A percentile compares a stretch with the other conserved stretches of the same genome.
These are phyloP conservation scores for Anolis sagrei DNA, from an alignment of 2,113 vertebrate species.

Conservation along the genomic window DNA sequence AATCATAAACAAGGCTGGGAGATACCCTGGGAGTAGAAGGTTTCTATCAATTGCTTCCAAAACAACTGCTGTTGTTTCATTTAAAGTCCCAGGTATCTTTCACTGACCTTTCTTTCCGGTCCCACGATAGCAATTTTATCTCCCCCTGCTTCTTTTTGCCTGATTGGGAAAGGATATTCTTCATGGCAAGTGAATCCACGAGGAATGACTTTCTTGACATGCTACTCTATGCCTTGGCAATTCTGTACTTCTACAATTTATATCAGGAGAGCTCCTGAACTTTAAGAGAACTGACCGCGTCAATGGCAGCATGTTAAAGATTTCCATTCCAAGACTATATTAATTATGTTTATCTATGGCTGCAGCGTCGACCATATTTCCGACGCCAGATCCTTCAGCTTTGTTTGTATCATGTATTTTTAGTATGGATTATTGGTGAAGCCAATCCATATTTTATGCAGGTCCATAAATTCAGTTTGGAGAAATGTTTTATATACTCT, in stretches of 20 bases:
- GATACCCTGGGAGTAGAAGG: too few species aligned
- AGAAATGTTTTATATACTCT: slow-evolving; percentile 71
- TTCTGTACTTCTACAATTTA: neutral
- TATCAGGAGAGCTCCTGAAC: slow-evolving; percentile 46
- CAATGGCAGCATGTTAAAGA: slow-evolving; percentile 51
- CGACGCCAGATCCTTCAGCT: slow-evolving; percentile 64
- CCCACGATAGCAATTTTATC: neutral
- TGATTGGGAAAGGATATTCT: too few species aligned
- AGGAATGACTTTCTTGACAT: neutral
- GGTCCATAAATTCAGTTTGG: slow-evolving; percentile 70
- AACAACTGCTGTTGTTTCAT: neutral
- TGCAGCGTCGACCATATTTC: slow-evolving; percentile 62
- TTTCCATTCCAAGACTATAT: slow-evolving; percentile 69
- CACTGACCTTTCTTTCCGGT: neutral
- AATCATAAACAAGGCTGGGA: too few species aligned
- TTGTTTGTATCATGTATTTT: slow-evolving; percentile 67
- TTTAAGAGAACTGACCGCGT: slow-evolving; percentile 34
- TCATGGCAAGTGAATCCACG: neutral
- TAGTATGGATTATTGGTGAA: slow-evolving; percentile 61
- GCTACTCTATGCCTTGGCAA: neutral
- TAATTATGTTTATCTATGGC: slow-evolving; percentile 64
- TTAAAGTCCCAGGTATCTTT: too few species aligned
- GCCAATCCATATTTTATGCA: slow-evolving; percentile 59
- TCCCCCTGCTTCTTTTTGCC: neutral
- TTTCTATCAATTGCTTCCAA: neutral